Percentiles rank a stretch among this genome's conserved stretches.
These are phyloP conservation scores for Podabrus alpinus DNA, from an alignment of 2,888 invertebrate genomes.

Conservation along the genomic window DNA sequence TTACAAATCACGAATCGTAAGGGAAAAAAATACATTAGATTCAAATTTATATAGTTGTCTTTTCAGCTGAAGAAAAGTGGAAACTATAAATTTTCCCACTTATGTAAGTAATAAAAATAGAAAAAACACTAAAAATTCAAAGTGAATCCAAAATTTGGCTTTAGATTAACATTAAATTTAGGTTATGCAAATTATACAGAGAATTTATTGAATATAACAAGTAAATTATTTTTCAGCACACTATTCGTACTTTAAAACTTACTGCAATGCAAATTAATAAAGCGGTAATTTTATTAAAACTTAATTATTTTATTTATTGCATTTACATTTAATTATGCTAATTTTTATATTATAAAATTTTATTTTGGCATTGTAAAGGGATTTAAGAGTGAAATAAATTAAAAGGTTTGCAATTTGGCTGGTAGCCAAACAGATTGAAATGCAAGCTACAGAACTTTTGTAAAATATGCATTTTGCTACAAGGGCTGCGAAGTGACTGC, in stretches of 20 bases:
- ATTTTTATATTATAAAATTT: background rate
- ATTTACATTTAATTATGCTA: background rate
- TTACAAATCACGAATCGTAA: too few species aligned
- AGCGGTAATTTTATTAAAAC: background rate
- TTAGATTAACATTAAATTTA: background rate
- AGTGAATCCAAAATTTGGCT: background rate
- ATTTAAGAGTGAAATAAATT: constrained; percentile 34
- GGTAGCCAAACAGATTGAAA: constrained; percentile 34
- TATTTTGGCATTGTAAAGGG: background rate
- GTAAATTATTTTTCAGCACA: background rate
- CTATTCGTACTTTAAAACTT: background rate
- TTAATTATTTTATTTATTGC: background rate
- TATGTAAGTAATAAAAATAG: background rate
- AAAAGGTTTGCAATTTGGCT: constrained; percentile 36
- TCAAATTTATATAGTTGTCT: background rate
- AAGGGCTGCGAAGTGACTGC: constrained; percentile 13
- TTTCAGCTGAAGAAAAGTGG: background rate
- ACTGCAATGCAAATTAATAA: background rate
- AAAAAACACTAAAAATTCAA: background rate
- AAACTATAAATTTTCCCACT: background rate
- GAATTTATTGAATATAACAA: background rate
- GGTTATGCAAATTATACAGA: background rate
- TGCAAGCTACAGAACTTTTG: constrained; percentile 23
- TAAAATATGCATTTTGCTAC: constrained; percentile 20
- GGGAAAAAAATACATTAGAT: too few species aligned